These are phyloP conservation scores for Pediacus dermestoides DNA, from an alignment of 2,888 invertebrate genomes.

Conservation along the genomic window DNA sequence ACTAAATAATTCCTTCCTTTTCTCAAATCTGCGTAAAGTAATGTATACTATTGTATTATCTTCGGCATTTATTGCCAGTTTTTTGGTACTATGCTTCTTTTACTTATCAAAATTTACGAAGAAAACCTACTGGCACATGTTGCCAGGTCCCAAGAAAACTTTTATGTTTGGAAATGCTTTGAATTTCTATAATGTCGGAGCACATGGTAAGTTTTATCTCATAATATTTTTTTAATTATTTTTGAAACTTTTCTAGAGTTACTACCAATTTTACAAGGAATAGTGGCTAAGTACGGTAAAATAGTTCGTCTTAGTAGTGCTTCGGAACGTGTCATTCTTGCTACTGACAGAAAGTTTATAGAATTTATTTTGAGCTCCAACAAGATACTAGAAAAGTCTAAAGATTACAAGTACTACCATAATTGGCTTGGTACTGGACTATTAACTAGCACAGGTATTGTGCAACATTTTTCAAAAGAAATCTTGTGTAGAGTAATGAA, in stretches of 20 bases:
- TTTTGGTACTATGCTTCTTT: too few species aligned
- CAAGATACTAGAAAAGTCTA: constrained; percentile 16
- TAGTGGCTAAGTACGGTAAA: constrained; percentile 1
- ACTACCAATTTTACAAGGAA: too few species aligned
- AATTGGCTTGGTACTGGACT: constrained; percentile 24
- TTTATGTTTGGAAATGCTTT: background rate
- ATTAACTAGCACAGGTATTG: constrained; percentile 17
- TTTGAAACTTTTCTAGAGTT: too few species aligned
- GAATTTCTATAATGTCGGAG: background rate
- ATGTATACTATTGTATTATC: too few species aligned
- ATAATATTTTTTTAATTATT: too few species aligned
- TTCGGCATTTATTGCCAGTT: too few species aligned
- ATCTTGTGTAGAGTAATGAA: too few species aligned
- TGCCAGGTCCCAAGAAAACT: background rate
- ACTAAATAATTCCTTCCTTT: too few species aligned
- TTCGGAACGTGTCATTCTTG: too few species aligned
- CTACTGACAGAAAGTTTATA: constrained; percentile 20
- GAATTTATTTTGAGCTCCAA: constrained; percentile 19
- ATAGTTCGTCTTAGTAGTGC: background rate
- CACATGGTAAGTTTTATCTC: background rate
- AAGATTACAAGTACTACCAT: constrained; percentile 14
- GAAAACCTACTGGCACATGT: background rate
- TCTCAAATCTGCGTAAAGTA: too few species aligned
- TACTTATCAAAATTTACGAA: background rate
- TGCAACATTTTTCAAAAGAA: too few species aligned